phyloP scores from a whole-genome alignment of 2,888 invertebrate genomes.

The Anoncus sp. region DNA sequence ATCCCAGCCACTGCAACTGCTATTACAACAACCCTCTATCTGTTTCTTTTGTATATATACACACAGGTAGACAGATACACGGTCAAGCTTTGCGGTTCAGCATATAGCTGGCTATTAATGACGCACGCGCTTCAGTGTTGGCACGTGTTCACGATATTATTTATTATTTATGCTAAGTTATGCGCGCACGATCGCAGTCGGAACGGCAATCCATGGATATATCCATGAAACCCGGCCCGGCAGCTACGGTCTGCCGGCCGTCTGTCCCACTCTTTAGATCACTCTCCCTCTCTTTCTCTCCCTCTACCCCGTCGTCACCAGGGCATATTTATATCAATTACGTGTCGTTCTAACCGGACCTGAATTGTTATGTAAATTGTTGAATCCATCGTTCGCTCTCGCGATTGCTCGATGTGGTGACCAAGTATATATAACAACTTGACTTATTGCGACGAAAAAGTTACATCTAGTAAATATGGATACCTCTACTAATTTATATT shows the following conservation, averaged over 20 bases:
- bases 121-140: slow-evolving; percentile 77
- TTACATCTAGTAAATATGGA: slow-evolving; percentile 15
- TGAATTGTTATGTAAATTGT: slow-evolving; percentile 82
- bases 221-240: slow-evolving; percentile 68
- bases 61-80: slow-evolving; percentile 34
- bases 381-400: slow-evolving; percentile 52
- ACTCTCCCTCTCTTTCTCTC: slow-evolving; percentile 46
- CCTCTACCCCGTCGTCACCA: slow-evolving; percentile 73
- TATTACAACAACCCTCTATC: slow-evolving; percentile 20
- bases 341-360: slow-evolving; percentile 77
- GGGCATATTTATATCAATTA: slow-evolving; percentile 82
- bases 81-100: slow-evolving; percentile 46
- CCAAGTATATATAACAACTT: slow-evolving; percentile 54
- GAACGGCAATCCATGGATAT: slow-evolving; percentile 74
- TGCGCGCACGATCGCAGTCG: slow-evolving; percentile 74
- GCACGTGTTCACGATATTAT: slow-evolving; percentile 82
- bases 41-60: slow-evolving; percentile 13
- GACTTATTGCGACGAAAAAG: slow-evolving; percentile 48
- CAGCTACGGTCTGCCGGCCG: slow-evolving; percentile 78
- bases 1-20: neutral
- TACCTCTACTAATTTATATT: neutral
- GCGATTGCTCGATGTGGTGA: slow-evolving; percentile 37
- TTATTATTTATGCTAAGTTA: slow-evolving; percentile 83
- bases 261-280: slow-evolving; percentile 69
- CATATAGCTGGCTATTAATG: slow-evolving; percentile 72